Evolutionary conservation across 2,888 invertebrate genomes (phyloP).

Genomic region (Urechis unicinctus): DNA sequence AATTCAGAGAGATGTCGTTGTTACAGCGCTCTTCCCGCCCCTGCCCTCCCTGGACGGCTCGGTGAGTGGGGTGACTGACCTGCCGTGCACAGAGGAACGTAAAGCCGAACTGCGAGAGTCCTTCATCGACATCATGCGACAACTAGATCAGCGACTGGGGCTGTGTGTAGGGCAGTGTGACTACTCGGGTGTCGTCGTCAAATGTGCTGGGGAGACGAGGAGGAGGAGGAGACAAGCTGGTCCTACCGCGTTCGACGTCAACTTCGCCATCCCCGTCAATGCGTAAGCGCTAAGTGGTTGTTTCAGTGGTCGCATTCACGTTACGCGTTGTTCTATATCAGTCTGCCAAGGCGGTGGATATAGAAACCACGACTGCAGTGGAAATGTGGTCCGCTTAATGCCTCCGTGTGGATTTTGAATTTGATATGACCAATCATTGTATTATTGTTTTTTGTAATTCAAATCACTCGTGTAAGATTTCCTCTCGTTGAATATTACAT

Average conservation of each 20-base stretch:
- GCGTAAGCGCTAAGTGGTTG: too few species aligned
- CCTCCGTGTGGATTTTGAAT: too few species aligned
- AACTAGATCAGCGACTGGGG: conserved; percentile 21
- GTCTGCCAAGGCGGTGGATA: too few species aligned
- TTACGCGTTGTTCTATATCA: too few species aligned
- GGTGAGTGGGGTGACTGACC: conserved; percentile 21
- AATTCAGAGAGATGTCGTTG: too few species aligned
- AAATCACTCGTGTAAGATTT: neutral
- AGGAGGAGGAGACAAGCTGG: conserved; percentile 16
- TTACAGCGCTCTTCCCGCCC: conserved; percentile 16
- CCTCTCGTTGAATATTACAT: neutral
- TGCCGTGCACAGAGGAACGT: conserved; percentile 21
- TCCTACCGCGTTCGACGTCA: too few species aligned
- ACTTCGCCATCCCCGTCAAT: too few species aligned
- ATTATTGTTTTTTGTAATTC: neutral
- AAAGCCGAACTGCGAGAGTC: too few species aligned
- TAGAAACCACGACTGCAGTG: too few species aligned
- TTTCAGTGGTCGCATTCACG: too few species aligned
- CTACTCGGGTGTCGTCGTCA: conserved; percentile 20
- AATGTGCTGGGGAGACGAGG: conserved; percentile 19
- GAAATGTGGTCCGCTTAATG: too few species aligned
- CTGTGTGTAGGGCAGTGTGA: conserved; percentile 25
- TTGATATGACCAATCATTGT: neutral
- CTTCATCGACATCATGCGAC: conserved; percentile 20
- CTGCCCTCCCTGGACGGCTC: conserved; percentile 21